Evolutionary conservation across 37 sponge, comb jelly and placozoan genomes (phyloP).

Genomic region (Halisarca cf. caerulea): DNA sequence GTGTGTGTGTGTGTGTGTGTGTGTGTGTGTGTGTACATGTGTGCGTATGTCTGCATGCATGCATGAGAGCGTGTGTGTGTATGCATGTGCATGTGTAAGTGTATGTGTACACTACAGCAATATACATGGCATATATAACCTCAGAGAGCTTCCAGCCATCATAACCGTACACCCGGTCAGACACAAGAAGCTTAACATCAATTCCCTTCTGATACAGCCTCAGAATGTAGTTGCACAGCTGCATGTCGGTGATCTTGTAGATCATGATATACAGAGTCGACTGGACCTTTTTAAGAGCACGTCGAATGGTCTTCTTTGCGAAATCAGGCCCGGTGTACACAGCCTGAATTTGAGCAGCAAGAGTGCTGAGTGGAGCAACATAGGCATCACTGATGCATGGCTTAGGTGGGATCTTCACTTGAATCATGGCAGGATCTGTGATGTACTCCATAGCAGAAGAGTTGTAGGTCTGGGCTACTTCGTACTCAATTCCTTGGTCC

Average conservation of each 20-base stretch:
- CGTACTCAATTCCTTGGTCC: conserved; percentile 47
- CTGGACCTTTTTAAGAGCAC: conserved; percentile 20
- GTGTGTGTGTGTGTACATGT: background rate
- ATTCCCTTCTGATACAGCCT: conserved; percentile 55
- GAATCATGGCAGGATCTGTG: conserved; percentile 33
- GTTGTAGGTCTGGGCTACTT: conserved; percentile 42
- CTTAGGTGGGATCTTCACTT: conserved; percentile 28
- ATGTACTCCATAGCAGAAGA: conserved; percentile 51
- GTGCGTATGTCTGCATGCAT: background rate
- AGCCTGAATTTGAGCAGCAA: conserved; percentile 33
- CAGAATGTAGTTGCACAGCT: conserved; percentile 55
- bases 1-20: no score
- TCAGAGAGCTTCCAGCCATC: conserved; percentile 54
- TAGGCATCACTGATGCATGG: conserved; percentile 52
- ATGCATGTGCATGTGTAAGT: no score
- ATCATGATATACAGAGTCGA: conserved; percentile 49
- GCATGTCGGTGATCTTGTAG: conserved; percentile 54
- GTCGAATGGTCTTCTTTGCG: conserved; percentile 43
- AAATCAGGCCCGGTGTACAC: conserved; percentile 75
- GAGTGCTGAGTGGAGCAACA: conserved; percentile 41
- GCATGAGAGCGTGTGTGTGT: no score
- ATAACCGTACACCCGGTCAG: conserved; percentile 50
- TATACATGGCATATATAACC: conserved; percentile 25
- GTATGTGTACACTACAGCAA: background rate
- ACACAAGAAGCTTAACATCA: conserved; percentile 70